These are phyloP conservation scores for Pocota personata DNA, from an alignment of 2,888 invertebrate genomes.

Conservation along the genomic window DNA sequence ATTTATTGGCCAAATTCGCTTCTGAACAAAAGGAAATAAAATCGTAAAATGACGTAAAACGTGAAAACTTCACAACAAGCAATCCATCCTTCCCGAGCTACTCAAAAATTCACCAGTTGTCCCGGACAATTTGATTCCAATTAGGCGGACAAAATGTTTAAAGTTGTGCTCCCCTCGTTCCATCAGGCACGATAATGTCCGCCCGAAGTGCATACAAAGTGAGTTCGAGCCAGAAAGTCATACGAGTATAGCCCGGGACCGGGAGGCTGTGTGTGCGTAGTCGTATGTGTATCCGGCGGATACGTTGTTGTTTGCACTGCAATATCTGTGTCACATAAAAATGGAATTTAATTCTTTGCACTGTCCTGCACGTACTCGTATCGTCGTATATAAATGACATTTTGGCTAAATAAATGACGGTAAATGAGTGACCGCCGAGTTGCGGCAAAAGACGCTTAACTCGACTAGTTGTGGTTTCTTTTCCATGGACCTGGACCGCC, in stretches of 20 bases:
- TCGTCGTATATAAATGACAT: conserved; percentile 39
- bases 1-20: conserved; percentile 5
- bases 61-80: conserved; percentile 12
- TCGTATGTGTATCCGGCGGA: conserved; percentile 46
- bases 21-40: background rate
- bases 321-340: conserved; percentile 58
- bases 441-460: conserved; percentile 45
- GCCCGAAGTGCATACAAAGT: conserved; percentile 68
- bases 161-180: conserved; percentile 47
- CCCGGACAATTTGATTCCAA: conserved; percentile 73
- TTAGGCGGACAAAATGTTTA: conserved; percentile 72
- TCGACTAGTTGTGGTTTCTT: background rate
- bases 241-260: background rate
- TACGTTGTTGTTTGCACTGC: conserved; percentile 47
- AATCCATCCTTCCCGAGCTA: conserved; percentile 39
- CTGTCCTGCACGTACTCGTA: background rate
- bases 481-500: background rate
- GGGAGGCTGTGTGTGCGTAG: conserved; percentile 19
- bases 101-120: conserved; percentile 70
- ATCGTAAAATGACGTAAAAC: background rate
- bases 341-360: conserved; percentile 40
- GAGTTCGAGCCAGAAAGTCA: conserved; percentile 9
- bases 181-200: conserved; percentile 56
- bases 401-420: conserved; percentile 63
- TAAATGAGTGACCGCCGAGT: conserved; percentile 66